Conservation (phyloP, 2,888 invertebrate species). For the Agonopterix heracliana region DNA sequence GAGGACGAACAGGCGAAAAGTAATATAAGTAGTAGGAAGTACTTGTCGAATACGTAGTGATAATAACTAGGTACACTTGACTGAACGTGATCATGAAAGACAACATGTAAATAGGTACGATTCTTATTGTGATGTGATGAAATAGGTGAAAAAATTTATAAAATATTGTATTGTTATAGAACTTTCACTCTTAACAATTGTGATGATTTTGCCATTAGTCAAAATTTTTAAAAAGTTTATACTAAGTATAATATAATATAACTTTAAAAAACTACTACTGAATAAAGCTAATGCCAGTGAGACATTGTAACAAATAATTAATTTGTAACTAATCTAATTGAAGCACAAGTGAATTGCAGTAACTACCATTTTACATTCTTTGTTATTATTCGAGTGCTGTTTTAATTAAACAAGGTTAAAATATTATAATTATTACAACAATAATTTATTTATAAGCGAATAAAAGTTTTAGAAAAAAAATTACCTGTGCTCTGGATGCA, state of each 20-base stretch:
- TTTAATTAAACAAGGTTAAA: slow-evolving; percentile 14
- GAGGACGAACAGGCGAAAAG: slow-evolving; percentile 38
- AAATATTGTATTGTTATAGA: slow-evolving; percentile 32
- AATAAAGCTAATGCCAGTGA: slow-evolving; percentile 36
- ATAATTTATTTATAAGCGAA: slow-evolving; percentile 24
- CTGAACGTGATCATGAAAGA: slow-evolving; percentile 22
- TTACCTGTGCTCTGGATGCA: slow-evolving; percentile 61
- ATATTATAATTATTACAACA: slow-evolving; percentile 19
- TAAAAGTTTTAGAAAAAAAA: slow-evolving; percentile 26
- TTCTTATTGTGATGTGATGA: slow-evolving; percentile 27
- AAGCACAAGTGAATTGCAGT: slow-evolving; percentile 44
- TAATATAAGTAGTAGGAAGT: too few species aligned
- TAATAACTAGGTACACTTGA: slow-evolving; percentile 22
- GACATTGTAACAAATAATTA: slow-evolving; percentile 21
- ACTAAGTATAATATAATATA: slow-evolving; percentile 18
- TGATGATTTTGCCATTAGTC: slow-evolving; percentile 73
- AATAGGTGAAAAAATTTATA: slow-evolving; percentile 37
- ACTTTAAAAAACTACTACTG: slow-evolving; percentile 33
- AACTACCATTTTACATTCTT: slow-evolving; percentile 23
- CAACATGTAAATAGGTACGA: not conserved
- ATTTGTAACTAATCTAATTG: slow-evolving; percentile 35
- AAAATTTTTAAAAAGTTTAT: slow-evolving; percentile 48
- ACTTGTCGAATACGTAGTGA: slow-evolving; percentile 17
- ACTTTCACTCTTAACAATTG: slow-evolving; percentile 70
- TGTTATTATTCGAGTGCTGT: slow-evolving; percentile 25